A percentile compares a stretch with the other conserved stretches of the same genome.
These are phyloP conservation scores for Neodiprion virginianus DNA, from an alignment of 1,140 invertebrate species.

Conservation along the genomic window DNA sequence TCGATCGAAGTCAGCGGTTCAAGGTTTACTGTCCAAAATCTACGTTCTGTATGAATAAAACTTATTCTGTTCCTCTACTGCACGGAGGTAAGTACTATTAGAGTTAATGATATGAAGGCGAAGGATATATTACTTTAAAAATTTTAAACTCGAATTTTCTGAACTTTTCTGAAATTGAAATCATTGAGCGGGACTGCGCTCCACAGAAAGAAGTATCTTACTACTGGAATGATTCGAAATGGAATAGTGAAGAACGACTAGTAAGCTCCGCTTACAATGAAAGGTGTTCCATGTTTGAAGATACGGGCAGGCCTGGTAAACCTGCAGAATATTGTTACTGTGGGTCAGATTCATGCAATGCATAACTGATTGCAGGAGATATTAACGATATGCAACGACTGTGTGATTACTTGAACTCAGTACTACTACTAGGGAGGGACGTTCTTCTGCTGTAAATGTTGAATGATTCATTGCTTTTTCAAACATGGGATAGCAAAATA, in stretches of 20 bases:
- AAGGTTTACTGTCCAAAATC: slow-evolving; percentile 79
- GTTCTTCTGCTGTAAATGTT: no score
- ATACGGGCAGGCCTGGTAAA: slow-evolving; percentile 67
- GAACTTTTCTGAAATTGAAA: slow-evolving; percentile 66
- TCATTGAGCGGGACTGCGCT: slow-evolving; percentile 74
- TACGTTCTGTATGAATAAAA: slow-evolving; percentile 80
- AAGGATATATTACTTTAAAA: no score
- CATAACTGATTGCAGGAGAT: background rate
- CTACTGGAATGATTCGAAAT: slow-evolving; percentile 63
- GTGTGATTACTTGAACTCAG: no score
- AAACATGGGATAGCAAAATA: no score
- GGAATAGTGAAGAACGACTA: slow-evolving; percentile 68
- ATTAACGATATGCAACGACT: no score
- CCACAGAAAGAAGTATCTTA: slow-evolving; percentile 67
- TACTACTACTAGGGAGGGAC: no score
- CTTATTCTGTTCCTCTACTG: slow-evolving; percentile 65
- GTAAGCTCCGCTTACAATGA: slow-evolving; percentile 69
- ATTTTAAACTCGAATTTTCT: no score
- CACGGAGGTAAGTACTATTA: no score
- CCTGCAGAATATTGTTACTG: slow-evolving; percentile 72
- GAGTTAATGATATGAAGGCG: no score
- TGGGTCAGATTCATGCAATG: slow-evolving; percentile 69
- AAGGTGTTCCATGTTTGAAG: slow-evolving; percentile 63
- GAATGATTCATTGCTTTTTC: no score
- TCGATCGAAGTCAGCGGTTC: slow-evolving; percentile 71